Evolutionary conservation across 2,797 vertebrate species (phyloP), one percentile per base, ranked within the genome.

Genomic region (Sus cebifrons): DNA sequence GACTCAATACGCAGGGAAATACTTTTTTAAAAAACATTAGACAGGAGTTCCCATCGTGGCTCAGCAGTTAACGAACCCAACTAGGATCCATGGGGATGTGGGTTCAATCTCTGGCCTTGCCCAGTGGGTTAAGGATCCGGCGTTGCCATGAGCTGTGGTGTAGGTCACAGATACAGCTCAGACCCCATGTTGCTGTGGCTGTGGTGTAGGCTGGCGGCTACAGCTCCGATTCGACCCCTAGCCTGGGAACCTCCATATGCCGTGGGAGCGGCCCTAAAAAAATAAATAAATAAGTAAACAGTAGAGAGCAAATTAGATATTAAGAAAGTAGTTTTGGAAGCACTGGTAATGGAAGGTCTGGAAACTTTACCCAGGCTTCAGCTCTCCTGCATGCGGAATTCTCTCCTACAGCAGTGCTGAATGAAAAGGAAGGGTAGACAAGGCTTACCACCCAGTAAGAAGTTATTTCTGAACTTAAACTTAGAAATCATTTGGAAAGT

Each of bases 381-480:
- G 25, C 2, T 15, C 17, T 73, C 18, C 12, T 5, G 15, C 5
- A 13, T 13, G 3, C 14, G 27, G 1, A 14, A 0, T 27, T 84
- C 16, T 68, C 32, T 58, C 67, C 60, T 13, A 29, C n/a, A 64
- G 32, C 75, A 29, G 21, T 49, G 93, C n/a, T 74, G 62, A 44
- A n/a, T 58, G 6, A 73, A 78, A 27, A 18, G 12, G 27, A 11
- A 3, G 25, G 16, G 9, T 21, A 27, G 58, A 18, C 40, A 92
- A 94, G 11, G 25, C 27, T 89, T 81, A 60, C 8, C 13, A 32
- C 40, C 62, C 73, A 56, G 27, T 73, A 94, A 95, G 36, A 82
- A 92, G 58, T 36, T 27, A 10, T 60, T 49, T 74, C n/a, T 54
- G 32, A 96, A 89, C 58, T 91, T 79, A 84, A 86, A 83, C 36